These are phyloP conservation scores for Morus bassanus DNA, from an alignment of 2,797 vertebrate species.

Conservation along the genomic window DNA sequence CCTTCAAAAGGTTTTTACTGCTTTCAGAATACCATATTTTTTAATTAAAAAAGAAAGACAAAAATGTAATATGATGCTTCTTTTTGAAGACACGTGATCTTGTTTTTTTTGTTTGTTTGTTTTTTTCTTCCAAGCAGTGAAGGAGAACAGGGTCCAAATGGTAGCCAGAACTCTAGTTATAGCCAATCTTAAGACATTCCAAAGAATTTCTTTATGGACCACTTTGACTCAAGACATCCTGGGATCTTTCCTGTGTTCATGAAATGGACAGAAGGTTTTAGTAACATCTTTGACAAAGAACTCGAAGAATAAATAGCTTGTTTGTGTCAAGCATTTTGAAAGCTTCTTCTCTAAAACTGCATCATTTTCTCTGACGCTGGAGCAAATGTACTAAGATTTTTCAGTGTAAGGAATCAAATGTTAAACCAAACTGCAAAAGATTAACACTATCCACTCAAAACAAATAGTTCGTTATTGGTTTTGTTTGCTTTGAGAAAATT, in stretches of 20 bases:
- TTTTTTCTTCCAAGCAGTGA: slow-evolving; percentile 81
- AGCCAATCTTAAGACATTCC: slow-evolving; percentile 91
- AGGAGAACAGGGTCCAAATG: slow-evolving; percentile 97
- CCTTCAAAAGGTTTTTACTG: neutral
- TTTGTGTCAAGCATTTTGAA: slow-evolving; percentile 77
- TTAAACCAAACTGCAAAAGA: slow-evolving; percentile 47
- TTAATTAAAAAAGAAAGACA: neutral
- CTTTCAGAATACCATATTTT: neutral
- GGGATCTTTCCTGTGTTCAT: slow-evolving; percentile 60
- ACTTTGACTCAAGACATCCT: slow-evolving; percentile 75
- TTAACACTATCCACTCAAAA: slow-evolving; percentile 52
- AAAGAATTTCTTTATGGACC: slow-evolving; percentile 76
- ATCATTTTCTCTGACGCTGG: slow-evolving; percentile 59
- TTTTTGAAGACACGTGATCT: slow-evolving; percentile 32
- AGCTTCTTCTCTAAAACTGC: slow-evolving; percentile 73
- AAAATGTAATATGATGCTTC: neutral
- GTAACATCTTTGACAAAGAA: slow-evolving; percentile 74
- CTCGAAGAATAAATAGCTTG: slow-evolving; percentile 77
- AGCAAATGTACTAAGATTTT: slow-evolving; percentile 47
- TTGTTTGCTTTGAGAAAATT: slow-evolving; percentile 58
- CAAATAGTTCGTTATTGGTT: neutral
- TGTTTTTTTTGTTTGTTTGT: neutral
- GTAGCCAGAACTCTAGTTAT: slow-evolving; percentile 97
- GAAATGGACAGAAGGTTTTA: slow-evolving; percentile 71
- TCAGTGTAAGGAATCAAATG: slow-evolving; percentile 51